Base-by-base conservation (phyloP, 2,888 invertebrate species). In the Pharmacophagus antenor region DNA sequence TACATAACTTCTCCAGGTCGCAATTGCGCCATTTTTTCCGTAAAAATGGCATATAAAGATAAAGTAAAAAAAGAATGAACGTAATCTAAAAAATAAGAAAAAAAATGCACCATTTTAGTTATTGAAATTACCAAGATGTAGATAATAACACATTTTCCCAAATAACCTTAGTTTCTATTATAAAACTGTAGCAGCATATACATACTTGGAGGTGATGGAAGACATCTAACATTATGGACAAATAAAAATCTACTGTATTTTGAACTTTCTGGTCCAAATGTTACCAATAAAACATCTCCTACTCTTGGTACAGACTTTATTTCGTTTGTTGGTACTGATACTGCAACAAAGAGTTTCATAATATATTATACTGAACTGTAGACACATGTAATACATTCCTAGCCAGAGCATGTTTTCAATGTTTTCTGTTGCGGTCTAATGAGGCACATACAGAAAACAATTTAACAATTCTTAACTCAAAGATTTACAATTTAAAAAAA, bases 161-260 rank as follows among this genome's bases (percentile, higher is more conserved):
- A 37, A 37, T 7, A 15, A 7, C 2, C 17, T 17, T 1, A 0
- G 17, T n/a, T 7, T 1, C 1, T 42, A 42, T 17, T 18, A 6
- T 23, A 47, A 61, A 50, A 48, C 47, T 18, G 18, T 8, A 21
- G 12, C 18, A 47, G 46, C 12, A 48, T 58, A 37, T 63, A 81
- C 87, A 81, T 63, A 90, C 89, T 84, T 62, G 82, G 70, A 27
- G 80, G 82, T 17, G 84, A 78, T 27, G 84, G 84, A 54, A 85
- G 76, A 64, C 65, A 66, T 67, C 80, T 80, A 7, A 88, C 76
- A 68, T 85, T 83, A 63, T 88, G 76, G 10, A 90, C 87, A 72
- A 72, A 89, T 69, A 88, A 84, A 69, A 88, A 88, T 65, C 84
- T 77, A 56, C 74, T 72, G 44, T 63, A 72, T 64, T 65, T 76